These are phyloP conservation scores for Tetragonisca angustula DNA, from an alignment of 2,888 invertebrate genomes.

Conservation along the genomic window DNA sequence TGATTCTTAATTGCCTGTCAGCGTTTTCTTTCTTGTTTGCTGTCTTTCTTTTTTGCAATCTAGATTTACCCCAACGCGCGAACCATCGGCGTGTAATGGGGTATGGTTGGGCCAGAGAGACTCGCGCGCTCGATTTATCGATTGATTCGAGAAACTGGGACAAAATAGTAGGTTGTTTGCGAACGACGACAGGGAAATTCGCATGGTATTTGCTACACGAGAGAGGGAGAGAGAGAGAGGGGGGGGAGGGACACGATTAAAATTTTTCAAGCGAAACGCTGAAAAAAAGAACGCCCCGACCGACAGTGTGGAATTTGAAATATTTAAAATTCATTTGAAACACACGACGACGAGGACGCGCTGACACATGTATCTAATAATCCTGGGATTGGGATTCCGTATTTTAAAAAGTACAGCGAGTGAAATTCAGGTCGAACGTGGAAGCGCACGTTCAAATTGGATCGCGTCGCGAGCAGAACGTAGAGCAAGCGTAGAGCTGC, in stretches of 20 bases:
- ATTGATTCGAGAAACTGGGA: constrained; percentile 13
- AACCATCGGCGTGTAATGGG: not conserved
- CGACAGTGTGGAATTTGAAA: too few species aligned
- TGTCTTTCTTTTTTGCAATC: not conserved
- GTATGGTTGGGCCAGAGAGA: not conserved
- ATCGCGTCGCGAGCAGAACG: not conserved
- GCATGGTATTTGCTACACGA: not conserved
- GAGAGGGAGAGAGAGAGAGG: too few species aligned
- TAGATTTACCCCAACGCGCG: not conserved
- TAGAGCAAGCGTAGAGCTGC: too few species aligned
- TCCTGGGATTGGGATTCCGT: not conserved
- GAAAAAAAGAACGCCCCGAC: too few species aligned
- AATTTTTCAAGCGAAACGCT: too few species aligned
- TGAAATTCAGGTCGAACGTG: not conserved
- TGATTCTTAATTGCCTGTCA: constrained; percentile 36
- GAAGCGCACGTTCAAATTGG: not conserved
- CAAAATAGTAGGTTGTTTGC: not conserved
- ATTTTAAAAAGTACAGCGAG: not conserved
- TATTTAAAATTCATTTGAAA: too few species aligned
- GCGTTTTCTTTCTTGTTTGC: constrained; percentile 1
- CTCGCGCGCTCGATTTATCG: not conserved
- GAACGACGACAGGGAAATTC: not conserved
- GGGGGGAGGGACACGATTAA: too few species aligned
- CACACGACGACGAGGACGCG: not conserved
- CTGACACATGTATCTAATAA: not conserved